Evolutionary conservation across 2,888 invertebrate species (phyloP), one percentile per base, ranked within the genome.

Genomic region (Ophioninae sp.): DNA sequence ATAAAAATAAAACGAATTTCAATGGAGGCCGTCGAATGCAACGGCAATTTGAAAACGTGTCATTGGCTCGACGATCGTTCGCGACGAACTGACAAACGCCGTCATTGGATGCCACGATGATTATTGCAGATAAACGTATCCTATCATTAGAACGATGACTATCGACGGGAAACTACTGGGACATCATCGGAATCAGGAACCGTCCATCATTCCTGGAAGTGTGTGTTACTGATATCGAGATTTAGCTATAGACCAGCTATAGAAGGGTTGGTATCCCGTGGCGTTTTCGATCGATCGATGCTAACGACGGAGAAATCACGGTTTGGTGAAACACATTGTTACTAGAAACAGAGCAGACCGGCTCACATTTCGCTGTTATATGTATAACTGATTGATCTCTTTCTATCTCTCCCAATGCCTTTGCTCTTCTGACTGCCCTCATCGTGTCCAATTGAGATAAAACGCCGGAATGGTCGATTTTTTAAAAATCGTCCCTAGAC

Each of bases 151-250:
- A 68, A 70, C 37, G 79, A 79, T 79, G 44, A 67, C 50, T 74
- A 79, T 79, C 79, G 74, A 59, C 79, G 73, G 30, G 79, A 79
- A 73, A 74, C 79, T 79, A 61, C 17, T 57, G 57, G 61, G 62
- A 81, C 81, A 81, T 81, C 83, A 59, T 81, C 70, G 72, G 65
- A 81, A 81, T 79, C 76, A 59, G 82, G 76, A 82, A 84, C 75
- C 61, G 81, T 81, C 81, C 79, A 65, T 84, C 76, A 73, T 23
- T 61, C 59, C 41, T 67, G 70, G 70, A 61, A 72, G 72, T 30
- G 37, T 56, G n/a, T 62, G 64, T 68, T 61, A 61, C 61, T 62
- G 39, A 65, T 83, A 84, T 84, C 81, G 39, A 76, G 82, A 84
- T 84, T 68, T 73, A 44, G 56, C 56, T n/a, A n/a, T n/a, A 57